Percentiles rank a stretch among this genome's conserved stretches.
phyloP scores from a whole-genome alignment of 1,140 invertebrate genomes.

The Dendroctonus ponderosae region DNA sequence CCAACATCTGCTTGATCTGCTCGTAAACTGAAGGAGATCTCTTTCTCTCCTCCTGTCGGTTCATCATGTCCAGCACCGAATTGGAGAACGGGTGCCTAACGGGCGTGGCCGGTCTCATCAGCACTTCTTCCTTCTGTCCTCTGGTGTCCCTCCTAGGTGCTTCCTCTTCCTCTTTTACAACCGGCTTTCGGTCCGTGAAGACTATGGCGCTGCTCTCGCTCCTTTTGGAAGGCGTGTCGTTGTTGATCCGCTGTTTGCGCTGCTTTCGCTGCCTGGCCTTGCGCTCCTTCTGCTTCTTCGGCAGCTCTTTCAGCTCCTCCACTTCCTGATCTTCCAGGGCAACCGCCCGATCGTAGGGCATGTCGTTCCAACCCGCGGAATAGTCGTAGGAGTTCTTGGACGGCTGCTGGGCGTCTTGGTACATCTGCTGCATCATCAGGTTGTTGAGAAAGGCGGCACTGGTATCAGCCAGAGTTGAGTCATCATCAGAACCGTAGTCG shows the following conservation, averaged over 20 bases:
- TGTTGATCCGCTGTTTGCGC: slow-evolving; percentile 29
- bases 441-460: slow-evolving; percentile 63
- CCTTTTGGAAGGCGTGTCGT: slow-evolving; percentile 25
- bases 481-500: slow-evolving; percentile 46
- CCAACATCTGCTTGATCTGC: slow-evolving; percentile 57
- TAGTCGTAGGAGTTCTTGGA: slow-evolving; percentile 34
- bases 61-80: slow-evolving; percentile 52
- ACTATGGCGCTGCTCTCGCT: slow-evolving; percentile 10
- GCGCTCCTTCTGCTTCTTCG: slow-evolving; percentile 46
- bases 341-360: slow-evolving; percentile 22
- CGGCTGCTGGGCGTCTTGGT: slow-evolving; percentile 53
- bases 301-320: slow-evolving; percentile 59
- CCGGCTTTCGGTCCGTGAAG: slow-evolving; percentile 39
- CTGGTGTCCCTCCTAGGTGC: slow-evolving; percentile 36
- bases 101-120: slow-evolving; percentile 58
- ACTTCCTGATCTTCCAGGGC: slow-evolving; percentile 60
- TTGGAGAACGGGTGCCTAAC: slow-evolving; percentile 53
- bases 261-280: slow-evolving; percentile 28
- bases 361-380: slow-evolving; percentile 26
- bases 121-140: slow-evolving; percentile 62
- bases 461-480: slow-evolving; percentile 55
- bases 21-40: slow-evolving; percentile 56
- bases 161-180: slow-evolving; percentile 20
- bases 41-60: slow-evolving; percentile 48
- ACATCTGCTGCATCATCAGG: slow-evolving; percentile 62